Evolutionary conservation across 2,797 vertebrate genomes (phyloP), one percentile per base, ranked within the genome.

Genomic region (Clangula hyemalis): DNA sequence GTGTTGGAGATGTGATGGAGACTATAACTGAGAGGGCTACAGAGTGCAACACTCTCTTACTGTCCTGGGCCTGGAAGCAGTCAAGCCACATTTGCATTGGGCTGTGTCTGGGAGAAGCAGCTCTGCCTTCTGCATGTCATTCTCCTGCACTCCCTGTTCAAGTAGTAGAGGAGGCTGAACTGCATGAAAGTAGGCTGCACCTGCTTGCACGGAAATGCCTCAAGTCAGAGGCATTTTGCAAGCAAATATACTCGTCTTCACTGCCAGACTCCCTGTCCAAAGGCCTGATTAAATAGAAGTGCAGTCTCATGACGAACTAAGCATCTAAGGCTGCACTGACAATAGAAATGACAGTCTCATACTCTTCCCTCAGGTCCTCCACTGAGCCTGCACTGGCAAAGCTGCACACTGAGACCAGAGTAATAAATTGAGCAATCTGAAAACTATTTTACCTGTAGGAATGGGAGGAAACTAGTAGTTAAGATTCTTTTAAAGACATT

Each of bases 11-110:
- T 49, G 20, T n/a, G 34, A 45, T 4, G 36, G 11, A 30, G 21
- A 3, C 49, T n/a, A 3, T 10, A 82, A 17, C 0, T 6, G 62
- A 70, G 78, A 79, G 72, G 15, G 38, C 30, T 15, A n/a, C 20
- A 4, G 14, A 15, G n/a, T 6, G n/a, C 58, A 57, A 11, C 7
- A 17, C 9, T 3, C 6, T 56, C 25, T 61, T 65, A 25, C 11
- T 16, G 45, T 30, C 45, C 28, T 8, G 20, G 25, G 7, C 68
- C 47, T 57, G 41, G 78, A 66, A 73, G 38, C 32, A 61, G 34
- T 2, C 10, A 17, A 45, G 61, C 53, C 69, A 9, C 30, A 1
- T 9, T 30, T 54, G 22, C 34, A 41, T 0, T 0, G 30, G 28
- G 7, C 57, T 75, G 27, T 43, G 45, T 41, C 34, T 6, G 8